phyloP scores from a whole-genome alignment of 2,113 vertebrate genomes.

The Oxyruncus cristatus region DNA sequence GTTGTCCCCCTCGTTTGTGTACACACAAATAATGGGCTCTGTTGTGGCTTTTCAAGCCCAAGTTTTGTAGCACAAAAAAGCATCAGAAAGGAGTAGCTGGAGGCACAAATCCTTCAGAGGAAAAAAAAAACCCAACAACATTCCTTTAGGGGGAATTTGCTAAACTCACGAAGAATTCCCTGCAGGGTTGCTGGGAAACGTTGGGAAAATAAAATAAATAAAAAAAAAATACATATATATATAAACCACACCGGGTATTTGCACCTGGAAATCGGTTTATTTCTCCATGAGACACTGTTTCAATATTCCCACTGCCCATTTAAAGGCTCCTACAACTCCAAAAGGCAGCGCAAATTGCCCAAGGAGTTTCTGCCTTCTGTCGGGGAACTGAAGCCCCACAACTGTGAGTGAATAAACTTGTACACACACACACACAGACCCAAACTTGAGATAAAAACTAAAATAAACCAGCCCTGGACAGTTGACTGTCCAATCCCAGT shows the following conservation, averaged over 20 bases:
- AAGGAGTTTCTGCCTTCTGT: not conserved
- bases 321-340: not conserved
- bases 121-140: not conserved
- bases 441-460: fast-evolving
- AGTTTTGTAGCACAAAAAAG: not conserved
- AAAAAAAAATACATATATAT: not conserved
- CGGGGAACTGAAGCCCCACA: not conserved
- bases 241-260: not conserved
- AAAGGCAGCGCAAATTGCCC: not conserved
- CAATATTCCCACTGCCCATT: not conserved
- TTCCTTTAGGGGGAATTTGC: not conserved
- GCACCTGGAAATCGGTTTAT: not conserved
- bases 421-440: not conserved
- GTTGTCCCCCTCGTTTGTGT: not conserved
- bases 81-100: not conserved
- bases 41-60: not conserved
- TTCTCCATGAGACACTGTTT: not conserved
- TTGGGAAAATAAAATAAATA: not conserved
- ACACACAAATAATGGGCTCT: not conserved
- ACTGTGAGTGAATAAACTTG: not conserved
- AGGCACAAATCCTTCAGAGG: not conserved
- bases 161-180: not conserved
- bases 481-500: too few relatives aligned
- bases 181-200: not conserved
- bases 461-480: not conserved